Conservation (phyloP, 2,113 vertebrate species). For the Leucosticte australis region DNA sequence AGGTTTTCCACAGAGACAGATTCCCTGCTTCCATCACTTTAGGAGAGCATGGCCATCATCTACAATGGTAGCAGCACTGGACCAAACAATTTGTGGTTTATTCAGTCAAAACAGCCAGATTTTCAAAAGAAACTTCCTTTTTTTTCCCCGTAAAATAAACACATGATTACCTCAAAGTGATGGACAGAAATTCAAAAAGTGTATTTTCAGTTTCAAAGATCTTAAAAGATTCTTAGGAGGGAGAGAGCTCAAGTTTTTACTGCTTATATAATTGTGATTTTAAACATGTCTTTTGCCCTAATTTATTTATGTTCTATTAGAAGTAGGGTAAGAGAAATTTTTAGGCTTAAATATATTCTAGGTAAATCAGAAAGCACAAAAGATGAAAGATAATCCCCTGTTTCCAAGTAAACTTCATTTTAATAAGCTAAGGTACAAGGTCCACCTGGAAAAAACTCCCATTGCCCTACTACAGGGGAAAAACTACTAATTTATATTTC, state of each 20-base stretch:
- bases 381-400: background rate
- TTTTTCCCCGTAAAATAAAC: background rate
- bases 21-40: background rate
- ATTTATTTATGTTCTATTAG: background rate
- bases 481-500: background rate
- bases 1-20: background rate
- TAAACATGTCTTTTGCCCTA: background rate
- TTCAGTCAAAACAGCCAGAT: background rate
- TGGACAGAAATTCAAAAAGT: background rate
- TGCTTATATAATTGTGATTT: background rate
- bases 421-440: background rate
- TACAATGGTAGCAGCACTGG: background rate
- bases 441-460: background rate
- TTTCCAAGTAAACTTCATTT: background rate
- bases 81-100: background rate
- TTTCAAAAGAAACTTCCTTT: background rate
- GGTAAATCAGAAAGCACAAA: background rate
- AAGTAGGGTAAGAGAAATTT: background rate
- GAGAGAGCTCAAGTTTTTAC: background rate
- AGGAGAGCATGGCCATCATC: background rate
- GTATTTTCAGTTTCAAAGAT: background rate
- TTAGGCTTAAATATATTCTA: background rate
- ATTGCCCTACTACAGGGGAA: background rate
- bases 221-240: background rate
- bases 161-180: background rate